Conservation (phyloP, 1,140 invertebrate genomes). For the Drosophila punjabiensis region DNA sequence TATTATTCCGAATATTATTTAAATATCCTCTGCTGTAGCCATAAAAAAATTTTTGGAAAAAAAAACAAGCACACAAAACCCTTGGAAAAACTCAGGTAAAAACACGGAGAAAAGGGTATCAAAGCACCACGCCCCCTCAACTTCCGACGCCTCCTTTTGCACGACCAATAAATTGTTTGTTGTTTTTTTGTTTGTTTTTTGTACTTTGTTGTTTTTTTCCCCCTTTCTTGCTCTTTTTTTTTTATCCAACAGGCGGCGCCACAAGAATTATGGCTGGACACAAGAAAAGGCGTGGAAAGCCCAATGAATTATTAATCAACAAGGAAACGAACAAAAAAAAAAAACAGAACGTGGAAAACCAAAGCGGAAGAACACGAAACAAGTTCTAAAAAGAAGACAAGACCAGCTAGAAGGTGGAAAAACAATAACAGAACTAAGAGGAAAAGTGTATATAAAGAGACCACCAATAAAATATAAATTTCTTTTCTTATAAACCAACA, state of each 20-base stretch:
- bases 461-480: slow-evolving; percentile 44
- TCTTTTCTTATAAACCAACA: slow-evolving; percentile 12
- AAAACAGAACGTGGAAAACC: slow-evolving; percentile 17
- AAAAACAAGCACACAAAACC: slow-evolving; percentile 22
- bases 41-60: slow-evolving; percentile 33
- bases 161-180: slow-evolving; percentile 57
- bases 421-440: slow-evolving; percentile 18
- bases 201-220: slow-evolving; percentile 11
- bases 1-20: not conserved
- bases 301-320: slow-evolving; percentile 78
- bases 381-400: slow-evolving; percentile 5
- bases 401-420: not conserved
- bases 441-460: slow-evolving; percentile 11
- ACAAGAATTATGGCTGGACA: slow-evolving; percentile 69
- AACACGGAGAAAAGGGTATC: slow-evolving; percentile 26
- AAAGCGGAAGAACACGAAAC: slow-evolving; percentile 11
- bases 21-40: not conserved
- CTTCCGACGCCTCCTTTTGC: slow-evolving; percentile 14
- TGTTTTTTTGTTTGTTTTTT: slow-evolving; percentile 16
- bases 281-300: slow-evolving; percentile 72
- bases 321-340: slow-evolving; percentile 9
- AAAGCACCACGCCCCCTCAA: slow-evolving; percentile 15
- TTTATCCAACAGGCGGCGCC: slow-evolving; percentile 55
- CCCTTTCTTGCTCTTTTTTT: slow-evolving; percentile 31
- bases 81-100: slow-evolving; percentile 48